Evolutionary conservation across 2,113 vertebrate genomes (phyloP).

Genomic region (Eclectus roratus): DNA sequence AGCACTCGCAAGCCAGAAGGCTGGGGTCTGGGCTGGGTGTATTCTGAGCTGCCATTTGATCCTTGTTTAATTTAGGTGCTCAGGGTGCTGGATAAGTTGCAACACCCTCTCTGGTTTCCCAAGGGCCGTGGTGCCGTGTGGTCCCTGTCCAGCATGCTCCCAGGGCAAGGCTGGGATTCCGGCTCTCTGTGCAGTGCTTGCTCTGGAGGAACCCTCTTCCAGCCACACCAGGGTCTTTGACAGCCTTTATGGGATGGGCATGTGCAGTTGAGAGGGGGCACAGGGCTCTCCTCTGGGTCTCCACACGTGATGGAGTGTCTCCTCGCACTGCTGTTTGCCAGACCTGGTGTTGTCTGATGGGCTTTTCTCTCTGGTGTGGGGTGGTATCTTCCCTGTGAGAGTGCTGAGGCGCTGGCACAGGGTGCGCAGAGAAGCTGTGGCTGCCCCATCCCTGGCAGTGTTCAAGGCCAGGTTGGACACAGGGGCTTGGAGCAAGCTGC

Average conservation of each 20-base stretch:
- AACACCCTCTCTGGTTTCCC: background rate
- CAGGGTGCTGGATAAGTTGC: background rate
- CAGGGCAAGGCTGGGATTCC: background rate
- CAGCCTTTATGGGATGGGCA: background rate
- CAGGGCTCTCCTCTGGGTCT: background rate
- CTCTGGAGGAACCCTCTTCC: background rate
- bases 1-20: accelerated
- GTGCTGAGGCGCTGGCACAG: background rate
- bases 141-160: background rate
- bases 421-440: background rate
- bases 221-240: background rate
- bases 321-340: background rate
- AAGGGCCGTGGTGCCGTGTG: background rate
- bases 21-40: background rate
- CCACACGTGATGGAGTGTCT: accelerated
- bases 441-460: background rate
- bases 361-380: background rate
- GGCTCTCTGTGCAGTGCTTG: background rate
- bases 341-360: background rate
- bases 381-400: background rate
- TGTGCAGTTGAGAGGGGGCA: background rate
- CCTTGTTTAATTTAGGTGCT: background rate
- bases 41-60: conserved; percentile 4
- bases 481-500: no score
- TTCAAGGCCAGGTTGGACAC: background rate